Base-by-base conservation (phyloP, 2,113 vertebrate genomes). In the Erinaceus europaeus region DNA sequence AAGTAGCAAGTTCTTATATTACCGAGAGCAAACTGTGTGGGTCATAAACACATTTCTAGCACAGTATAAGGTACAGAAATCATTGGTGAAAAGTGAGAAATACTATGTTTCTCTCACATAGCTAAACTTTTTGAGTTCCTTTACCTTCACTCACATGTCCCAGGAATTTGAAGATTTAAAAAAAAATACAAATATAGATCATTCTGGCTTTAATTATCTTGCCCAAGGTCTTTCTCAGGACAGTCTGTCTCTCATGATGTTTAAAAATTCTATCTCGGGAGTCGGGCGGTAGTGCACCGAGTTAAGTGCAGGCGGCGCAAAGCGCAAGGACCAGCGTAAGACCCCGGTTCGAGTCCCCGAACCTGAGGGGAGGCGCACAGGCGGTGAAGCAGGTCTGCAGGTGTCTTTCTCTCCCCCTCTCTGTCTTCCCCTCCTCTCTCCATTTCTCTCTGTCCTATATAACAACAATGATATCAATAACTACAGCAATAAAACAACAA, bases 121-220 rank as follows among this genome's bases (percentile, higher is more conserved):
- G 27, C 29, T 62, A 76, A 74, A 15, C 23, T 29, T 55, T 92
- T 59, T 40, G 12, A 68, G 13, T 34, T 75, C 32, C 62, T 90
- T 84, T 38, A 15, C 57, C 68, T 86, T n/a, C 83, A 9, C 27
- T 78, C 29, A 3, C 15, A 57, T 61, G 50, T 38, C 36, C 55
- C 18, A 71, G 69, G 40, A 29, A 50, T 59, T 53, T 67, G 64
- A 73, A 67, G 71, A 88, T 21, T 87, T 84, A 25, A 64, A 75
- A 81, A 55, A 53, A 75, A n/a, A 80, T 12, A 68, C 34, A 71
- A 71, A 46, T 50, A 17, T 77, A 40, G 32, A 18, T 0, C 0
- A 44, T 89, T 78, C 77, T 94, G 91, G 65, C 55, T 94, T 90
- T 87, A 84, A 93, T 91, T 90, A 84, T 87, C 50, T 89, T 46